Base-by-base conservation (phyloP, 2,797 vertebrate genomes). In the Gouania willdenowi region DNA sequence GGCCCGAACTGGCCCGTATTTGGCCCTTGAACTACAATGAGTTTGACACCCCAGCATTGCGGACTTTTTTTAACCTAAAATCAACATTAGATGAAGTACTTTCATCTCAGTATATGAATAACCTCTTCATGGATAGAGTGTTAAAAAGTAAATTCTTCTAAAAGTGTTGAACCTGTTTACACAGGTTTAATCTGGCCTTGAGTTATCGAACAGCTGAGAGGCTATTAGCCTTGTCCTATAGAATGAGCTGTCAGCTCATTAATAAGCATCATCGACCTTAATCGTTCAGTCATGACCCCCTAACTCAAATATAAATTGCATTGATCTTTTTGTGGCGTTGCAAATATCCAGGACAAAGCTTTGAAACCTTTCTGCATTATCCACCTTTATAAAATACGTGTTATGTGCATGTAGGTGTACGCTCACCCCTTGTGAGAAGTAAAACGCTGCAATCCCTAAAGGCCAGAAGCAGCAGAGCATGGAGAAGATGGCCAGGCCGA, bases 401-500 rank as follows among this genome's bases (percentile, higher is more conserved):
- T 26, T 29, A 24, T 14, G 24, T 18, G 15, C 29, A 30, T 29
- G 36, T 27, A 4, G 50, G 34, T 46, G 37, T 47, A 10, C 25
- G 18, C 79, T 74, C 82, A 98, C 95, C 94, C 94, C 92, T 78
- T 97, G 94, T 59, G 95, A 98, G 89, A 97, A 98, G 84, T 97
- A 98, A 90, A 98, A 98, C 27, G 94, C 94, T 26, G 94, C 95
- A 5, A 98, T 96, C 42, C 95, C 95, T 80, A 98, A 84, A 18
- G 95, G 95, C 95, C 95, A 98, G 87, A 98, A 98, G 71, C 95
- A 98, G 76, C 95, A 98, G 57, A 98, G 90, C 95, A 98, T 97
- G 74, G 94, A 96, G 88, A 98, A 98, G 75, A 98, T 94, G 26
- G 93, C 93, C 73, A 98, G 84, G 22, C 95, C 95, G 61, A 98